phyloP scores from a whole-genome alignment of 2,888 invertebrate species.

The Girardia tigrina region DNA sequence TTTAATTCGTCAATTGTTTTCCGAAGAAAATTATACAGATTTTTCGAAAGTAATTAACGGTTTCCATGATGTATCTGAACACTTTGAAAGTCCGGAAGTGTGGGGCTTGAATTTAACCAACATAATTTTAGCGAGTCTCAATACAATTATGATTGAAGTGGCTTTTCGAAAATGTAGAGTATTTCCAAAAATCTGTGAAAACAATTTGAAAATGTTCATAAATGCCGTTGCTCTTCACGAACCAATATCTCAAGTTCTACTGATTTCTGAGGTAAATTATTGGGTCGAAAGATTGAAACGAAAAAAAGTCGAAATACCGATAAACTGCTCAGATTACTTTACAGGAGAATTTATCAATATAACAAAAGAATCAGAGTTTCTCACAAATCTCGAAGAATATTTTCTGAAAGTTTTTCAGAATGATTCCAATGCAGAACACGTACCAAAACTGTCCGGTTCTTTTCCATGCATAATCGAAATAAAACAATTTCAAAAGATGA shows the following conservation, averaged over 20 bases:
- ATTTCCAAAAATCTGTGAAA: slow-evolving; percentile 16
- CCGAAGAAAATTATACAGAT: slow-evolving; percentile 5
- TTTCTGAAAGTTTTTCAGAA: neutral
- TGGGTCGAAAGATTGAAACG: slow-evolving; percentile 1
- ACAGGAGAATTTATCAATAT: neutral
- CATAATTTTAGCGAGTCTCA: neutral
- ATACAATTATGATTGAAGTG: slow-evolving; percentile 14
- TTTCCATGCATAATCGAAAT: neutral
- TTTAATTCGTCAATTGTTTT: neutral
- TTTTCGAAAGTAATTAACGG: neutral
- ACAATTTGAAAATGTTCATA: slow-evolving; percentile 19
- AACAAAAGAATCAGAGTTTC: neutral
- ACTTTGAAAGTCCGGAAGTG: neutral
- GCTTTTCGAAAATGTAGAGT: neutral
- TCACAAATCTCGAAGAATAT: neutral
- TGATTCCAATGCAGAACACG: neutral
- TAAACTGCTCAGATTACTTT: neutral
- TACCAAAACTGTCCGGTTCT: neutral
- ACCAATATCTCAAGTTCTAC: slow-evolving; percentile 11
- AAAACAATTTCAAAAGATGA: neutral
- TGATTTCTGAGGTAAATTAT: neutral
- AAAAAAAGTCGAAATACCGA: neutral
- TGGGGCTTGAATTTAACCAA: slow-evolving; percentile 4
- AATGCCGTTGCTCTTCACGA: neutral
- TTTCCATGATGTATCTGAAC: neutral